Evolutionary conservation across 64 coral and sea anemone genomes (phyloP).

Genomic region (Catalaphyllia jardinei): DNA sequence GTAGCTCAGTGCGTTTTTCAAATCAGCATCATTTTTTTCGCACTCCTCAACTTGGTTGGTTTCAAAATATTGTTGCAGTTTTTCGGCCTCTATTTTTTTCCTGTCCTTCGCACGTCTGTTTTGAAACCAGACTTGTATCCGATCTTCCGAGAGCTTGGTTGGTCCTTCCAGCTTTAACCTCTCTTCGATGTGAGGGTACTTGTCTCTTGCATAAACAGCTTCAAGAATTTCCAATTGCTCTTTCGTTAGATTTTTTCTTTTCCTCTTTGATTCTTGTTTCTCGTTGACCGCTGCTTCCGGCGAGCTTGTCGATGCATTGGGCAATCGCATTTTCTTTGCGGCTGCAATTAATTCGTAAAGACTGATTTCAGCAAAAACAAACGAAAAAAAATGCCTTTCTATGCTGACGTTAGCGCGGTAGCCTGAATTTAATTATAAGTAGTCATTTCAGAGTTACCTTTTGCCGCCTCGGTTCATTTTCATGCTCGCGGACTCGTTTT

Average conservation of each 20-base stretch:
- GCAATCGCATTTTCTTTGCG: conserved; percentile 20
- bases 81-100: conserved; percentile 24
- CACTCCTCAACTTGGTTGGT: background rate
- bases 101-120: conserved; percentile 69
- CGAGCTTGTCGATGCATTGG: background rate
- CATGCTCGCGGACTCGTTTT: too few species aligned
- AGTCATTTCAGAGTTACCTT: too few species aligned
- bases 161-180: conserved; percentile 33
- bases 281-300: conserved; percentile 15
- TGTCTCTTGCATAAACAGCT: conserved; percentile 30
- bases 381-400: background rate
- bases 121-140: conserved; percentile 75
- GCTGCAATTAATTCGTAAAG: background rate
- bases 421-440: too few species aligned
- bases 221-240: conserved; percentile 62
- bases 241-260: conserved; percentile 65
- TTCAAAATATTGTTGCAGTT: conserved; percentile 20
- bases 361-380: background rate
- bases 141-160: conserved; percentile 40
- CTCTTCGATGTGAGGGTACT: conserved; percentile 67
- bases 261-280: conserved; percentile 49
- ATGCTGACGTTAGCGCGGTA: too few species aligned
- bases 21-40: background rate
- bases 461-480: too few species aligned
- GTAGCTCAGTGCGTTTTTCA: background rate